Base-by-base conservation (phyloP, 2,797 vertebrate species). In the Rhinophrynus dorsalis region DNA sequence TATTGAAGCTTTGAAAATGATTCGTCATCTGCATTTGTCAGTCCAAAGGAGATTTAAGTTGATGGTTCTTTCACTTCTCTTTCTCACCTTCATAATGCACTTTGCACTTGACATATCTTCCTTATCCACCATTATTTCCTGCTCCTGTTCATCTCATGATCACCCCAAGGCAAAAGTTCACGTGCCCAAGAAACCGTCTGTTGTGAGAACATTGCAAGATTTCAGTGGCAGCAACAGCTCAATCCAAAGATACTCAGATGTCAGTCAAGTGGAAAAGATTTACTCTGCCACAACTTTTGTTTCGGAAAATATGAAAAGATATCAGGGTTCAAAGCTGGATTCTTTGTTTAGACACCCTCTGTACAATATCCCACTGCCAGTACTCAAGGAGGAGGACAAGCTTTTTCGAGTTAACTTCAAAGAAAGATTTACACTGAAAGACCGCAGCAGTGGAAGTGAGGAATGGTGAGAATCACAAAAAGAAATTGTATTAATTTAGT, bases 401-500 rank as follows among this genome's bases (percentile, higher is more conserved):
- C 87, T 96, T 61, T 85, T 94, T 60, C 82, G 68, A 0, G 61
- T 90, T 54, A 91, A 89, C 58, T 72, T 88, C 27, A 32, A 80
- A 84, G 79, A 81, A 71, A 79, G 81, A 73, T 80, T 83, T 70
- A 78, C 80, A 1, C 77, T 84, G 45, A 83, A 6, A 66, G 77
- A 45, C 68, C 85, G 68, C 0, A 44, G 24, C 42, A 71, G 68
- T 15, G 77, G 78, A 65, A 82, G 79, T 9, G 83, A 88, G 0
- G 84, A 91, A 84, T 89, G 91, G 91, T 94, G 77, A 92, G 90
- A n/a, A n/a, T n/a, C n/a, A n/a, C n/a, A n/a, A n/a, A n/a, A n/a
- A n/a, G n/a, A n/a, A n/a, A n/a, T n/a, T n/a, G n/a, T n/a, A n/a
- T n/a, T n/a, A n/a, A n/a, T n/a, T n/a, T n/a, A n/a, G n/a, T n/a